phyloP scores from a whole-genome alignment of 2,888 invertebrate genomes.

The Limnephilus auricula region DNA sequence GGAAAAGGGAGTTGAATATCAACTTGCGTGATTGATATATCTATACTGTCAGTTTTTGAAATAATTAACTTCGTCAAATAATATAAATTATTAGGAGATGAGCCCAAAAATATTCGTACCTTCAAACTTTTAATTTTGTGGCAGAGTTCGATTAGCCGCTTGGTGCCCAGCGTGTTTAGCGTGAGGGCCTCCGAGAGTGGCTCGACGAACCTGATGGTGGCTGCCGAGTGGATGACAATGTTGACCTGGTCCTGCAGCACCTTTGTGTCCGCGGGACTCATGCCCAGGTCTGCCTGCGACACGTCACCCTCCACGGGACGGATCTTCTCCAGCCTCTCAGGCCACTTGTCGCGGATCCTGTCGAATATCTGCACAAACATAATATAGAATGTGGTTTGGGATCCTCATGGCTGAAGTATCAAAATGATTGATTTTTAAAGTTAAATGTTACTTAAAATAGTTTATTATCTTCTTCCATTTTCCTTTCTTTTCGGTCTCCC shows the following conservation, averaged over 20 bases:
- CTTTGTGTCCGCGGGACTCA: conserved; percentile 81
- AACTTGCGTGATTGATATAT: no score
- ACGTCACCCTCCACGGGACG: conserved; percentile 87
- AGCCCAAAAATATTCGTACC: conserved; percentile 72
- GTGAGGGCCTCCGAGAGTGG: conserved; percentile 90
- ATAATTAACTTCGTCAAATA: no score
- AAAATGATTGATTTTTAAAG: neutral
- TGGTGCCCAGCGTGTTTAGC: conserved; percentile 94
- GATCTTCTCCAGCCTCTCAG: conserved; percentile 82
- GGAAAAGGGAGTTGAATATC: no score
- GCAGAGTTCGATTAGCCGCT: conserved; percentile 89
- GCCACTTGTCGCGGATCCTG: conserved; percentile 80
- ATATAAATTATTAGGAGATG: neutral
- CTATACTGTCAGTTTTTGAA: no score
- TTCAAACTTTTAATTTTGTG: conserved; percentile 87
- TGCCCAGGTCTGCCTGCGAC: conserved; percentile 83
- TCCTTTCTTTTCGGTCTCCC: no score
- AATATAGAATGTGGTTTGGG: neutral
- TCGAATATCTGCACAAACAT: conserved; percentile 81
- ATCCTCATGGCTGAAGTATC: neutral
- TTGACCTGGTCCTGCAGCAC: conserved; percentile 83
- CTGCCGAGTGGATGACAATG: conserved; percentile 96
- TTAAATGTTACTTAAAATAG: no score
- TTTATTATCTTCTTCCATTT: no score
- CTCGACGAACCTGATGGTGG: conserved; percentile 96